Base-by-base conservation (phyloP, 2,797 vertebrate species). In the Platalea minor region DNA sequence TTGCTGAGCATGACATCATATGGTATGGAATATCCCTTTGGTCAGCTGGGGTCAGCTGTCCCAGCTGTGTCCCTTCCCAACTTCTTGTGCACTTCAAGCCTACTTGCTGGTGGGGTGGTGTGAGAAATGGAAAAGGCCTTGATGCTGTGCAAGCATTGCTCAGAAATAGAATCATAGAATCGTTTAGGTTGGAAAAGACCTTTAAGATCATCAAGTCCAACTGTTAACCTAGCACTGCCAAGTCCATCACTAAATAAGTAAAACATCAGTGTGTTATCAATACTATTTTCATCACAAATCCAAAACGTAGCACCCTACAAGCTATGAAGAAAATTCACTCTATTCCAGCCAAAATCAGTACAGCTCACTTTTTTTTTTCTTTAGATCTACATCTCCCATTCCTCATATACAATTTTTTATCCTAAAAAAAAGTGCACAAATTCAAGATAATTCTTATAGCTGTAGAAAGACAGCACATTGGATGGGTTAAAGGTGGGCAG, bases 91-190 rank as follows among this genome's bases (percentile, higher is more conserved):
- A 33, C 10, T 4, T 21, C 11, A 39, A 69, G 37, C 9, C 10
- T 77, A 2, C 63, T 68, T 0, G 0, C 37, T 53, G n/a, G 29
- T 2, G 5, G 41, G 17, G 11, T 5, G 17, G 24, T 4, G 10
- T 2, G 5, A 28, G 15, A 61, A 53, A 7, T 10, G 4, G 45
- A 33, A 69, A 19, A 61, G 18, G 10, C 41, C 41, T 41, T 41
- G 41, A 41, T 41, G 41, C 18, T 51, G 20, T 17, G 37, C 6
- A 17, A 76, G 13, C 20, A 29, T 20, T 25, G 9, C 5, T 68
- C 24, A 65, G 10, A 16, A 28, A 11, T 1, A 41, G 41, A 41
- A 41, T 41, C 41, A 41, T 41, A 41, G 41, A 41, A 41, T 41
- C 13, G 13, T 41, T 41, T 41, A 13, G 41, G 41, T 41, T 41